Base-by-base conservation (phyloP, 2,888 invertebrate genomes). In the Podabrus alpinus region DNA sequence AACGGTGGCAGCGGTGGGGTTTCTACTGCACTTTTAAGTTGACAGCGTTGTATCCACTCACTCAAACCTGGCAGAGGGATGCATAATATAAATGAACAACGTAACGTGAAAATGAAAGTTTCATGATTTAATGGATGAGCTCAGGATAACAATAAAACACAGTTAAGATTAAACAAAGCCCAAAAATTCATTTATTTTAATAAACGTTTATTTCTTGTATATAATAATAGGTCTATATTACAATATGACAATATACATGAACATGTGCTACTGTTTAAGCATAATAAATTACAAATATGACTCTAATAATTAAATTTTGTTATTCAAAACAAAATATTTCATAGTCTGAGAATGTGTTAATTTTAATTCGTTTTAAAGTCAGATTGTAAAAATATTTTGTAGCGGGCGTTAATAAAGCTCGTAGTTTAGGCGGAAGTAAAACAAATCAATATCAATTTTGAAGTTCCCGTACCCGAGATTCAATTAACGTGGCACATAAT, bases 221-320 rank as follows among this genome's bases (percentile, higher is more conserved):
- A 80, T 78, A 76, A 74, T 76, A 76, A 82, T 81, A 82, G 80
- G 82, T 80, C 82, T 81, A 84, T 85, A 85, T 85, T 85, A 85
- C 84, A 85, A 82, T 85, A 85, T 86, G 85, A 85, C 86, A 85
- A 85, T 86, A 84, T 85, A 86, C 84, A 85, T 83, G 83, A 84
- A 83, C 80, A 82, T 81, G 82, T 83, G 82, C 84, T 84, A 83
- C 83, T 80, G 81, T 80, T 64, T 82, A 85, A 85, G 85, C 85
- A 83, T 83, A 66, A 66, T 15, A 66, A 66, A 25, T 66, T 66
- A 84, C 81, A 82, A 81, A 83, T 82, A 82, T 81, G 75, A 82
- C 81, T 80, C 79, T 81, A 81, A 81, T 81, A 70, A 21, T 19
- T 19, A 10, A 64, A 74, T 68, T 24, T 74, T 72, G 66, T 76